Base-by-base conservation (phyloP, 2,888 invertebrate species). In the Troides helena region DNA sequence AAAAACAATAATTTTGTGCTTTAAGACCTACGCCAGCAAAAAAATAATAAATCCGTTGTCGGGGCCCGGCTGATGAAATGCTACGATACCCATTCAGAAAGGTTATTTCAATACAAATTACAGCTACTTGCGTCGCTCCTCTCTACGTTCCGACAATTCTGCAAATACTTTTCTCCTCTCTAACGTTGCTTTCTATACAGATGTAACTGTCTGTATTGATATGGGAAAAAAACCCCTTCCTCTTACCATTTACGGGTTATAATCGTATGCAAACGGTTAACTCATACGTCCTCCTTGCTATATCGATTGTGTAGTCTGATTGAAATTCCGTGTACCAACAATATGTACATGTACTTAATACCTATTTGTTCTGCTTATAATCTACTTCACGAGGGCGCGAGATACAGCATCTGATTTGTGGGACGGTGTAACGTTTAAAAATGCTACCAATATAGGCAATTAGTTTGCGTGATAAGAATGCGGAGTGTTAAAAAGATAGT, bases 101-200 rank as follows among this genome's bases (percentile, higher is more conserved):
- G 86, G 88, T 88, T 92, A 92, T 91, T 92, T 88, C 89, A 88
- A 92, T 92, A 91, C 90, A 91, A 92, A 92, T 92, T 90, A 89
- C 90, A 84, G 89, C 87, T 88, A 89, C 91, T 91, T 88, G 88
- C 89, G 80, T 86, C 85, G 88, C 85, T 84, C 80, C 87, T 83
- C 88, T 80, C 82, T 83, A 87, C 87, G 80, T 86, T 88, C 92
- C 92, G 89, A 86, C 88, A 88, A 92, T 92, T 89, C 90, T 90
- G 89, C 89, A 87, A 88, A 92, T 92, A 87, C 84, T 91, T 90
- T 86, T 85, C 88, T 84, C 82, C 80, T 85, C 85, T 85, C 87
- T 85, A 87, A 84, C 80, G 82, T 81, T 76, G 72, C 46, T 64
- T 66, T 71, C 72, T 70, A 75, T 69, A 80, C 81, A 75, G 79